Evolutionary conservation across 2,113 vertebrate genomes (phyloP).

Genomic region (Etia nguti): DNA sequence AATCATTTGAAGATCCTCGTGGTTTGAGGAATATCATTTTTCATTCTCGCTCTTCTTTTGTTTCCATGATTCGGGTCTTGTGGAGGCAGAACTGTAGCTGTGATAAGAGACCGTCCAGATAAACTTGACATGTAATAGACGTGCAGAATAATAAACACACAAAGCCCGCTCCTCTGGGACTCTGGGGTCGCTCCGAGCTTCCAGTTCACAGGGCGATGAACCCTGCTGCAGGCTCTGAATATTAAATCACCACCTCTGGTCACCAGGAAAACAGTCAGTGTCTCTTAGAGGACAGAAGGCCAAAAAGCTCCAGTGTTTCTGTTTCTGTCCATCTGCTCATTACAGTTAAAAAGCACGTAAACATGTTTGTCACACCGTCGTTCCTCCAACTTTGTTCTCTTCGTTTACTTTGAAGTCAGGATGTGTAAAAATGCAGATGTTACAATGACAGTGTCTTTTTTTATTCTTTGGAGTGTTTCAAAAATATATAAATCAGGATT

Average conservation of each 20-base stretch:
- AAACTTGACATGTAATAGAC: background rate
- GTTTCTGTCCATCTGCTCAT: background rate
- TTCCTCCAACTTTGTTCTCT: background rate
- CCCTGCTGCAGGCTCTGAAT: background rate
- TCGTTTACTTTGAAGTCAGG: fast-evolving
- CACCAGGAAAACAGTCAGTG: background rate
- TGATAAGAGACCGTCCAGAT: slow-evolving; percentile 4
- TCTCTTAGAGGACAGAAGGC: background rate
- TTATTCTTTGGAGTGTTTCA: background rate
- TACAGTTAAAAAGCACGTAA: fast-evolving
- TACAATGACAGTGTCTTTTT: background rate
- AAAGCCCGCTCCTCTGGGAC: background rate
- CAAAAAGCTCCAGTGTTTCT: background rate
- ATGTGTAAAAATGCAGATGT: background rate
- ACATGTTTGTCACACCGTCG: background rate
- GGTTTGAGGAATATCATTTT: background rate
- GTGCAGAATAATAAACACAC: background rate
- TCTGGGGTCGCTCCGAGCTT: background rate
- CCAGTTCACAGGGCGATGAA: background rate
- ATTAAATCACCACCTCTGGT: background rate
- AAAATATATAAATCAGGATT: background rate
- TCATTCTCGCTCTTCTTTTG: background rate
- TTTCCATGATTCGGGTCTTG: background rate
- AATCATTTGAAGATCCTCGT: background rate
- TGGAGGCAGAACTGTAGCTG: background rate